Percentiles rank a stretch among this genome's conserved stretches.
Conservation (phyloP, 2,888 invertebrate species). For the Cerastis rubricosa region DNA sequence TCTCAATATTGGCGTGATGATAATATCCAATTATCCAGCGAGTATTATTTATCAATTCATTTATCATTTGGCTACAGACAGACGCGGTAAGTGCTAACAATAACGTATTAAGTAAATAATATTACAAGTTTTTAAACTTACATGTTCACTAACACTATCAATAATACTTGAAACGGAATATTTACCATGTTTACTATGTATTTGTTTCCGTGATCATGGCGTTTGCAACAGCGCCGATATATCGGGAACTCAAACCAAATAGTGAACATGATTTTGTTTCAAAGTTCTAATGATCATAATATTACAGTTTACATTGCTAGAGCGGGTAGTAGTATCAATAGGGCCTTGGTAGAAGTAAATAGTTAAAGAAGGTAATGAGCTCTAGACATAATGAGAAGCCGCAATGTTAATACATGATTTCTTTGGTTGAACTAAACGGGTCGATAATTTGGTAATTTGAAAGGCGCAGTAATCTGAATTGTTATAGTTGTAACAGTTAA, state of each 20-base stretch:
- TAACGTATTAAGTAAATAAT: slow-evolving; percentile 57
- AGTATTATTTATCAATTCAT: slow-evolving; percentile 60
- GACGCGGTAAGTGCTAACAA: slow-evolving; percentile 62
- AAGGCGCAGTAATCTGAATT: neutral
- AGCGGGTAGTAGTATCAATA: slow-evolving; percentile 28
- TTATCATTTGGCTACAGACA: slow-evolving; percentile 62
- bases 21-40: slow-evolving; percentile 47
- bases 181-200: too few species aligned
- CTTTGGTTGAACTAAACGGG: neutral
- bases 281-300: slow-evolving; percentile 33
- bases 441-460: neutral
- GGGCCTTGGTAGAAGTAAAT: slow-evolving; percentile 29
- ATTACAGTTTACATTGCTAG: slow-evolving; percentile 37
- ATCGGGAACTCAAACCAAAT: too few species aligned
- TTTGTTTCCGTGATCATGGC: too few species aligned
- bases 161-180: too few species aligned
- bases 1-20: slow-evolving; percentile 44
- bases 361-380: slow-evolving; percentile 22
- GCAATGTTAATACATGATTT: neutral
- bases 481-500: neutral
- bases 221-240: too few species aligned
- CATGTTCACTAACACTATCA: too few species aligned
- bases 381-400: neutral
- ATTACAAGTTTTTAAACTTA: slow-evolving; percentile 14
- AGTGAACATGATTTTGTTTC: too few species aligned